Evolutionary conservation across 37 sponge, comb jelly and placozoan species (phyloP), one percentile per base, ranked within the genome.

Genomic region (Spongia lamella): DNA sequence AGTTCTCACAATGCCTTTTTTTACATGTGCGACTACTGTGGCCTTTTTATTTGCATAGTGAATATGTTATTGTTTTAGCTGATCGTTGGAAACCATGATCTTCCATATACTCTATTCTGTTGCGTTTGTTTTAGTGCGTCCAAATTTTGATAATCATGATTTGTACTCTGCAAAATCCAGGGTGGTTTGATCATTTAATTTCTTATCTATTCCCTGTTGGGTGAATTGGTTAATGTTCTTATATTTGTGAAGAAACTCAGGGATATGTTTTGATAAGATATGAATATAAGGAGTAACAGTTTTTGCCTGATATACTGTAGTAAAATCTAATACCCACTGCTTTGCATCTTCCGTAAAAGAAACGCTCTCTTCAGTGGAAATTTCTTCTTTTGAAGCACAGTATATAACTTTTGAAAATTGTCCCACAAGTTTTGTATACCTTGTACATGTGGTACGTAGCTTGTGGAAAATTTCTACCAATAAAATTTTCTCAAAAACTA

Each of bases 141-240:
- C 5, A 43, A 9, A 1, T 75, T 24, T 7, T 40, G 20, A 26
- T 49, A 39, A 2, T 38, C 14, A 31, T 75, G 76, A 16, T n/a
- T 43, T 1, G 76, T 75, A 17, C 50, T 19, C 20, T 63, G 49
- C 22, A 34, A 61, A 75, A 31, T 75, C 47, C 47, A 61, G 47
- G 1, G 76, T 75, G 20, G 53, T 61, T 3, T 20, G 1, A 19
- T 73, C 73, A 57, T 75, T 75, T 17, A 43, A 47, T 47, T 75
- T 75, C n/a, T n/a, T n/a, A 22, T 75, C 76, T 7, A 75, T 43
- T 1, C 63, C 76, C 39, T 75, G 76, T 33, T 75, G 76, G n/a
- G 76, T 50, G 53, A 75, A 75, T 3, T 47, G 56, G 7, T 9
- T 35, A 27, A 72, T 21, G 29, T 58, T 58, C 13, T 15, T 15